These are phyloP conservation scores for Dolichopus griseipennis DNA, from an alignment of 2,888 invertebrate species.

Conservation along the genomic window DNA sequence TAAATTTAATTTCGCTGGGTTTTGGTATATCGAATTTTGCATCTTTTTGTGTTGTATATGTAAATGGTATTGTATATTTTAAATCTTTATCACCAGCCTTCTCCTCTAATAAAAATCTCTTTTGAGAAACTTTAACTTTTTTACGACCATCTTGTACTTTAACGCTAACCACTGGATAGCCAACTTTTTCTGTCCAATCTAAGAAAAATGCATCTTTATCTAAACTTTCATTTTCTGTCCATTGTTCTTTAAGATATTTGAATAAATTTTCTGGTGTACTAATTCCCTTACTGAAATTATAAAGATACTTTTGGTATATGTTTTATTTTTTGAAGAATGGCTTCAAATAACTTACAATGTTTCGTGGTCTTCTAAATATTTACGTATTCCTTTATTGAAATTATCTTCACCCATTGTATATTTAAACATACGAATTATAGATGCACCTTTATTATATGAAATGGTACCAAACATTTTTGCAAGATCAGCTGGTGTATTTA, in stretches of 20 bases:
- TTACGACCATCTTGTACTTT: slow-evolving; percentile 21
- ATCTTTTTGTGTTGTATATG: slow-evolving; percentile 30
- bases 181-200: slow-evolving; percentile 57
- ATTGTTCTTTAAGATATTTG: slow-evolving; percentile 38
- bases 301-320: no score
- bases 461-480: slow-evolving; percentile 56
- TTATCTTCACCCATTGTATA: slow-evolving; percentile 49
- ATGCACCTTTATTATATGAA: slow-evolving; percentile 60
- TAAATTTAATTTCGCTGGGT: slow-evolving; percentile 22
- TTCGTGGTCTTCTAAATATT: no score
- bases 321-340: no score
- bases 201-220: slow-evolving; percentile 28
- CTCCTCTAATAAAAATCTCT: slow-evolving; percentile 34
- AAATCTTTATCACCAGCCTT: slow-evolving; percentile 24
- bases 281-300: no score
- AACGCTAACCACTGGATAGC: slow-evolving; percentile 57
- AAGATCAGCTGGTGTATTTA: slow-evolving; percentile 51
- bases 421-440: slow-evolving; percentile 59
- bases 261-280: slow-evolving; percentile 48
- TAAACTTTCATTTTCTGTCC: slow-evolving; percentile 14
- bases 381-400: slow-evolving; percentile 50
- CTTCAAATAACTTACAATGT: no score
- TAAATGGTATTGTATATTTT: slow-evolving; percentile 35
- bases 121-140: slow-evolving; percentile 29
- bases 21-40: slow-evolving; percentile 28